Conservation (phyloP, 2,797 vertebrate species). For the Poeciliopsis infans region DNA sequence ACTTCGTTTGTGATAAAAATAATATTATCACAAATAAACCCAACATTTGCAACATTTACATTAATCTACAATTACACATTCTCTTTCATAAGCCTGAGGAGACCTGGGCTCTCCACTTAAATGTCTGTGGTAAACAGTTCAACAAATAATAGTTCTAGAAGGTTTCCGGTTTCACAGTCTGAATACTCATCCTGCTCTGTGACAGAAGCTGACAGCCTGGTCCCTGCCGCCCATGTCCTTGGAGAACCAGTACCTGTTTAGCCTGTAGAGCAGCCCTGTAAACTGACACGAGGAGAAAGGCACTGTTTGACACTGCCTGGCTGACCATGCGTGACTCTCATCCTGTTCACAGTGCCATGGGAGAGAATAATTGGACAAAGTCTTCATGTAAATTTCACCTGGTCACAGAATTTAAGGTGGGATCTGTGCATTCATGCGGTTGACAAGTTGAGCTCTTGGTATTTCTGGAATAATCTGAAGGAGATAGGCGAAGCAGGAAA, state of each 20-base stretch:
- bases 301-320: constrained; percentile 50
- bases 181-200: constrained; percentile 19
- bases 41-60: neutral
- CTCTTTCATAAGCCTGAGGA: neutral
- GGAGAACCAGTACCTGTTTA: constrained; percentile 53
- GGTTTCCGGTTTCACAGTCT: constrained; percentile 8
- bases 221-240: constrained; percentile 28
- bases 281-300: constrained; percentile 44
- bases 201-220: constrained; percentile 40
- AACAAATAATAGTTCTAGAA: constrained; percentile 11
- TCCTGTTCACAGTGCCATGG: constrained; percentile 56
- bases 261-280: constrained; percentile 41
- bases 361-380: constrained; percentile 82
- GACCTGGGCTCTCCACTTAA: neutral
- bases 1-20: neutral
- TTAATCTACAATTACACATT: neutral
- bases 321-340: constrained; percentile 71
- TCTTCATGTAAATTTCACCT: constrained; percentile 80
- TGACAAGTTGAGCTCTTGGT: constrained; percentile 79
- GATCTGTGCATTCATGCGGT: constrained; percentile 80
- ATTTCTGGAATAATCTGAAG: constrained; percentile 72
- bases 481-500: constrained; percentile 34
- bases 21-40: neutral
- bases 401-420: constrained; percentile 75
- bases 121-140: constrained; percentile 6